phyloP scores from a whole-genome alignment of 2,888 invertebrate genomes.

The Hypena proboscidalis region DNA sequence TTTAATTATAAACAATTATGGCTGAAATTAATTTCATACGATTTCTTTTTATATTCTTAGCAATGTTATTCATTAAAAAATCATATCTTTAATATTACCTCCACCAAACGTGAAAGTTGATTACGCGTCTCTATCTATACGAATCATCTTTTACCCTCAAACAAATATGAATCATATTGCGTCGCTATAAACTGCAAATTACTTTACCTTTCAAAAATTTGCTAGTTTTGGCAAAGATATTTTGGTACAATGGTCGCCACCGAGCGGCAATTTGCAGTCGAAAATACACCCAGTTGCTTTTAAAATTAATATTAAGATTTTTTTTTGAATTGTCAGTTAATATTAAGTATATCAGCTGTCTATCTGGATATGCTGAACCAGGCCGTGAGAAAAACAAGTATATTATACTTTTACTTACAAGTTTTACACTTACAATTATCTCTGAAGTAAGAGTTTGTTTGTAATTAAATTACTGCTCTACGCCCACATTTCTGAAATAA shows the following conservation, averaged over 20 bases:
- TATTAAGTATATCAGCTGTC: constrained; percentile 8
- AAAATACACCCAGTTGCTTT: constrained; percentile 27
- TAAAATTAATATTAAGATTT: constrained; percentile 16
- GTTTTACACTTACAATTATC: too few relatives aligned
- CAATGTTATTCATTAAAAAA: constrained; percentile 43
- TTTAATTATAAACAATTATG: too few relatives aligned
- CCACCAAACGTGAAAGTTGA: constrained; percentile 48
- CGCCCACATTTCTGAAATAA: too few relatives aligned
- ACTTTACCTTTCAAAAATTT: constrained; percentile 20
- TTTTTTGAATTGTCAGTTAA: constrained; percentile 21
- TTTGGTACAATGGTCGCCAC: constrained; percentile 48
- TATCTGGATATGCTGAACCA: background rate
- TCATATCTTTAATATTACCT: constrained; percentile 48
- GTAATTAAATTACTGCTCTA: too few relatives aligned
- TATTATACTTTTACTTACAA: background rate
- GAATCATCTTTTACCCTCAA: constrained; percentile 20
- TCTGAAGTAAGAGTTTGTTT: too few relatives aligned
- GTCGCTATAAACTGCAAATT: constrained; percentile 18
- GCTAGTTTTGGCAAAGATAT: constrained; percentile 45
- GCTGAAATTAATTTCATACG: too few relatives aligned
- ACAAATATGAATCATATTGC: constrained; percentile 14
- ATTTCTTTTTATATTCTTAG: constrained; percentile 27
- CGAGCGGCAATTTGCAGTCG: constrained; percentile 38
- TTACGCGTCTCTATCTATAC: constrained; percentile 50
- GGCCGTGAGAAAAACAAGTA: constrained; percentile 1